These are phyloP conservation scores for Pseudomyrmex dendroicus DNA, from an alignment of 1,140 invertebrate genomes.

Conservation along the genomic window DNA sequence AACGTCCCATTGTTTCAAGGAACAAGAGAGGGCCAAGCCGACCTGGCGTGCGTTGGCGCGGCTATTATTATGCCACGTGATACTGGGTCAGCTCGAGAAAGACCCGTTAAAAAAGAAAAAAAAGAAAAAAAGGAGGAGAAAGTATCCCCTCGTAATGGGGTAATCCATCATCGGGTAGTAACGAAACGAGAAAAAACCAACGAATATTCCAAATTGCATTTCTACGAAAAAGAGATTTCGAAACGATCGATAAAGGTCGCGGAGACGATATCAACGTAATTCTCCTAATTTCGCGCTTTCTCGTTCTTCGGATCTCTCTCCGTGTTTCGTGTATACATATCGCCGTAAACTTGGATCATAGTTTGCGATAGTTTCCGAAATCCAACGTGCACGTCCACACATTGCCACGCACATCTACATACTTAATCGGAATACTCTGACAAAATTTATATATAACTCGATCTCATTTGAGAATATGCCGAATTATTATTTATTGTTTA, in stretches of 20 bases:
- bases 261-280: slow-evolving; percentile 55
- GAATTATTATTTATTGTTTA: not conserved
- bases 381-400: slow-evolving; percentile 18
- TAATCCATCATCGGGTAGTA: slow-evolving; percentile 61
- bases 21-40: slow-evolving; percentile 52
- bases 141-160: slow-evolving; percentile 50
- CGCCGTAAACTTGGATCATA: slow-evolving; percentile 48
- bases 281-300: slow-evolving; percentile 50
- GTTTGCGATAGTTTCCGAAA: slow-evolving; percentile 51
- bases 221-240: slow-evolving; percentile 42
- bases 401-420: slow-evolving; percentile 34
- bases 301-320: slow-evolving; percentile 58
- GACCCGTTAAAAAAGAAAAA: slow-evolving; percentile 29
- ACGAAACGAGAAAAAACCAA: slow-evolving; percentile 47
- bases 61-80: slow-evolving; percentile 54
- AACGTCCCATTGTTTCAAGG: slow-evolving; percentile 56
- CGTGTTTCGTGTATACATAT: slow-evolving; percentile 26
- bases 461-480: not conserved
- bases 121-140: slow-evolving; percentile 1
- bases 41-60: slow-evolving; percentile 31
- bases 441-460: slow-evolving; percentile 23
- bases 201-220: slow-evolving; percentile 58
- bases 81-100: slow-evolving; percentile 24
- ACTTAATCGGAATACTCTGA: slow-evolving; percentile 11
- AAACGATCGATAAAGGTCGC: slow-evolving; percentile 49